phyloP scores from a whole-genome alignment of 1,140 invertebrate genomes.

The Bombus affinis region DNA sequence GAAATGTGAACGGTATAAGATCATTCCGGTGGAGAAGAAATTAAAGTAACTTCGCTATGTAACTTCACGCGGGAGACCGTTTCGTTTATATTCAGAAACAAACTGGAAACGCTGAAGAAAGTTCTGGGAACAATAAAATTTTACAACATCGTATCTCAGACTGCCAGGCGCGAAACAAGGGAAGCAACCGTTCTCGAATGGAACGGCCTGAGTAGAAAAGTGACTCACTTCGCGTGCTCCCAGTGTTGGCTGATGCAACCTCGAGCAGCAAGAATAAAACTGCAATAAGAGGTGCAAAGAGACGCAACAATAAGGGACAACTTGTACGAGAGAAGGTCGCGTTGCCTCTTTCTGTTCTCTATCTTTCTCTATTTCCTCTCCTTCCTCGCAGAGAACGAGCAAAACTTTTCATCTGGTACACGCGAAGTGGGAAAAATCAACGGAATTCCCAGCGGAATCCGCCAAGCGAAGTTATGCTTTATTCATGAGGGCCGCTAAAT shows the following conservation, averaged over 20 bases:
- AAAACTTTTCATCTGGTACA: slow-evolving; percentile 32
- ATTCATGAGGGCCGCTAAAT: slow-evolving; percentile 67
- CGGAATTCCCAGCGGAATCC: slow-evolving; percentile 47
- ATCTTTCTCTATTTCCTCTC: background rate
- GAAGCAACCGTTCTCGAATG: slow-evolving; percentile 18
- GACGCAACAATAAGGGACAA: slow-evolving; percentile 45
- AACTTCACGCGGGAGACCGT: slow-evolving; percentile 14
- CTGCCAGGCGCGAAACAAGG: slow-evolving; percentile 30
- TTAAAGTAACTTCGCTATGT: slow-evolving; percentile 33
- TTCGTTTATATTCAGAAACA: slow-evolving; percentile 54
- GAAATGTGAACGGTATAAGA: background rate
- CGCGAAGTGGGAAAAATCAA: slow-evolving; percentile 48
- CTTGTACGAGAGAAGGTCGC: slow-evolving; percentile 33
- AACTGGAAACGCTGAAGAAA: slow-evolving; percentile 41
- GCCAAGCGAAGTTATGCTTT: slow-evolving; percentile 54
- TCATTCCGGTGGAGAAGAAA: slow-evolving; percentile 20
- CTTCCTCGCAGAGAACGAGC: background rate
- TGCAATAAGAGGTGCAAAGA: slow-evolving; percentile 42
- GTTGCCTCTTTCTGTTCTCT: background rate
- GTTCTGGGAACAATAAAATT: slow-evolving; percentile 47
- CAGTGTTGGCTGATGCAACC: slow-evolving; percentile 11
- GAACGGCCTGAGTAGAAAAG: slow-evolving; percentile 19
- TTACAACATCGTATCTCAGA: slow-evolving; percentile 50
- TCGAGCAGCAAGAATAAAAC: background rate
- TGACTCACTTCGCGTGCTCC: background rate